These are phyloP conservation scores for Isaurus tuberculatus DNA, from an alignment of 92 coral and sea anemone genomes.

Conservation along the genomic window DNA sequence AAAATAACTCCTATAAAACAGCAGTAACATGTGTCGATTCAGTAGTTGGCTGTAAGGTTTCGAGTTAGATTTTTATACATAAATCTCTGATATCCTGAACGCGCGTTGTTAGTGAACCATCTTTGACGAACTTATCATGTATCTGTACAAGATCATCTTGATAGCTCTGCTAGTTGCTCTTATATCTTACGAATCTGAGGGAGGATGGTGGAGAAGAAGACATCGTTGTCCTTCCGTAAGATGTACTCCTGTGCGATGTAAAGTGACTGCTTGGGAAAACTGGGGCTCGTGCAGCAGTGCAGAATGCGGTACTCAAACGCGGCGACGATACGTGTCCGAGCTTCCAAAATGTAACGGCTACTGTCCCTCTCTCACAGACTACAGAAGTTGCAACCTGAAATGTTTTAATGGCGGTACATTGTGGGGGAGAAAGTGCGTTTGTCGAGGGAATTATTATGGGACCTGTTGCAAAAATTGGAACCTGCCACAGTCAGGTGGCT, in stretches of 20 bases:
- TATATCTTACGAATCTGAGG: too few relatives aligned
- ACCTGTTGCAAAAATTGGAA: neutral
- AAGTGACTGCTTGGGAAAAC: neutral
- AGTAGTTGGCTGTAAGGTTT: too few relatives aligned
- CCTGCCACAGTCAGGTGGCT: too few relatives aligned
- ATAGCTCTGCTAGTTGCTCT: too few relatives aligned
- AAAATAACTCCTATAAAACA: too few relatives aligned
- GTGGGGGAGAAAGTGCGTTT: neutral
- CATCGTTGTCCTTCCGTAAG: neutral
- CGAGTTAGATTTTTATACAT: too few relatives aligned
- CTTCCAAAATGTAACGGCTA: constrained; percentile 4
- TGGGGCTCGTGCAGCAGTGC: neutral
- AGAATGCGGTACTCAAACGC: neutral
- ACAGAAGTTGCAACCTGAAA: neutral
- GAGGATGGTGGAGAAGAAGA: neutral
- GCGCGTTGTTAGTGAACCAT: too few relatives aligned
- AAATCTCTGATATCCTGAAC: too few relatives aligned
- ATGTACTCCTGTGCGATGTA: neutral
- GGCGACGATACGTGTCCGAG: neutral
- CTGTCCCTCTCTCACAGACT: neutral
- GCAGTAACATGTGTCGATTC: too few relatives aligned
- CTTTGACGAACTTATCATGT: too few relatives aligned
- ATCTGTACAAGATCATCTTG: too few relatives aligned
- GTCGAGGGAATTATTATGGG: neutral
- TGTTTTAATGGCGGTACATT: neutral